Conservation (phyloP, 2,888 invertebrate genomes). For the Pinctada fucata region DNA sequence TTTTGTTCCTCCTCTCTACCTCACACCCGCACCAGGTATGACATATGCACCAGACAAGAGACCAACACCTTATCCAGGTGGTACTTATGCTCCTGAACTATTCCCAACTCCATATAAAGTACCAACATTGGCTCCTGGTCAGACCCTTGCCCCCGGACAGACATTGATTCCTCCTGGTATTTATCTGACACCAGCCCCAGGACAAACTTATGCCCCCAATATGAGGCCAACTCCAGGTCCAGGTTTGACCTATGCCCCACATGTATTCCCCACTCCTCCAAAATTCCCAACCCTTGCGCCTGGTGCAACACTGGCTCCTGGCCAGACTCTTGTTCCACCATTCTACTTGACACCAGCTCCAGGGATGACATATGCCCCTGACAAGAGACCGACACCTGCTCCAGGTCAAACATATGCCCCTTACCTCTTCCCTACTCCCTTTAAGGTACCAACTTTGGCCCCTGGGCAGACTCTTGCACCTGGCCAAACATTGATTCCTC, state of each 20-base stretch:
- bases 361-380: slow-evolving; percentile 23
- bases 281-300: slow-evolving; percentile 33
- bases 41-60: slow-evolving; percentile 48
- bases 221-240: slow-evolving; percentile 43
- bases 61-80: slow-evolving; percentile 46
- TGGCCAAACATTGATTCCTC: not conserved
- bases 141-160: slow-evolving; percentile 44
- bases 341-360: slow-evolving; percentile 43
- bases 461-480: not conserved
- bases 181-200: slow-evolving; percentile 34
- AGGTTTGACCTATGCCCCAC: slow-evolving; percentile 23
- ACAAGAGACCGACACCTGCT: slow-evolving; percentile 21
- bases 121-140: slow-evolving; percentile 53
- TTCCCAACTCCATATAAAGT: slow-evolving; percentile 52
- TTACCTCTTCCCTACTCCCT: not conserved
- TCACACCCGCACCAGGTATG: slow-evolving; percentile 47
- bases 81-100: slow-evolving; percentile 47
- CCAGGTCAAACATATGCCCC: slow-evolving; percentile 12
- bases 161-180: slow-evolving; percentile 45
- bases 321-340: slow-evolving; percentile 41
- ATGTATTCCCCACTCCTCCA: slow-evolving; percentile 39
- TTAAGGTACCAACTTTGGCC: not conserved
- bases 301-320: slow-evolving; percentile 46
- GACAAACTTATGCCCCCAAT: slow-evolving; percentile 38
- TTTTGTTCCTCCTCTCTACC: slow-evolving; percentile 37